These are phyloP conservation scores for Sebastes itinus DNA, from an alignment of 2,797 vertebrate species.

Conservation along the genomic window DNA sequence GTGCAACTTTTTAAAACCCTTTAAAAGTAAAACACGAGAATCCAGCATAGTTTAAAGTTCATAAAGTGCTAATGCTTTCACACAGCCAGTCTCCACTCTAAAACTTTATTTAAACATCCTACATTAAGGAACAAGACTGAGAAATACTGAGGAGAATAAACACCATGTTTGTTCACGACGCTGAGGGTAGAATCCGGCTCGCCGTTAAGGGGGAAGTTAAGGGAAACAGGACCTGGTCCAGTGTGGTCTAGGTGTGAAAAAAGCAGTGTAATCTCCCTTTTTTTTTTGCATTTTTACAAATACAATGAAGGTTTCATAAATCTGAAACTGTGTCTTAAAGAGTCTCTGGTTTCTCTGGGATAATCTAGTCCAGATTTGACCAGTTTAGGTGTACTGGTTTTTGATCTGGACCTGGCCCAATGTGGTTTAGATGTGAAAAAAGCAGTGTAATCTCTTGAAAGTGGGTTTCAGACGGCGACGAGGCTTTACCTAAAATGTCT, in stretches of 20 bases:
- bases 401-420: too few relatives aligned
- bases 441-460: neutral
- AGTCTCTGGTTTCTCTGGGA: neutral
- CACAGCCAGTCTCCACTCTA: neutral
- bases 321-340: neutral
- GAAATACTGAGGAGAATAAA: slow-evolving; percentile 2
- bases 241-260: too few relatives aligned
- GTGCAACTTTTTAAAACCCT: slow-evolving; percentile 2
- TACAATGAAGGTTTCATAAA: neutral
- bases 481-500: neutral
- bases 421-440: too few relatives aligned
- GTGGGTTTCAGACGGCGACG: neutral
- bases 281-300: neutral
- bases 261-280: neutral
- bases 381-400: neutral
- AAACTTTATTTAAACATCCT: neutral
- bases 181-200: neutral
- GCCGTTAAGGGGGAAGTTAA: neutral
- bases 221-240: neutral
- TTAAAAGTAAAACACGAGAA: slow-evolving; percentile 24
- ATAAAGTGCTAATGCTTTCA: slow-evolving; percentile 59
- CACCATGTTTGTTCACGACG: neutral
- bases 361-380: neutral
- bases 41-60: slow-evolving; percentile 45
- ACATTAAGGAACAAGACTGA: neutral